phyloP scores from a whole-genome alignment of 1,140 invertebrate genomes.

The Nasonia giraulti region DNA sequence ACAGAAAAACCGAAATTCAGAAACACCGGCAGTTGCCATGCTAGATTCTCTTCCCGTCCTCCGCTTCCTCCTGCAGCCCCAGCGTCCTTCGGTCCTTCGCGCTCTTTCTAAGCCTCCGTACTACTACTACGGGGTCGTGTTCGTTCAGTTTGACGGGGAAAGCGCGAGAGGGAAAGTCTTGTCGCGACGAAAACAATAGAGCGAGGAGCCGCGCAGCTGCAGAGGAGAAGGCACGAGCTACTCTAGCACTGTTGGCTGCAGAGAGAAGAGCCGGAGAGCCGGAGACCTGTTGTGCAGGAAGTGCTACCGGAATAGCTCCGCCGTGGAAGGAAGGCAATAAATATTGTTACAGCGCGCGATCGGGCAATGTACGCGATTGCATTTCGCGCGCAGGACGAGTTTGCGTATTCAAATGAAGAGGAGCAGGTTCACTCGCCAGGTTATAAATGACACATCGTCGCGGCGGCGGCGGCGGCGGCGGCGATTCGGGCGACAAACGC shows the following conservation, averaged over 20 bases:
- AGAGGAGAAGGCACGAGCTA: no score
- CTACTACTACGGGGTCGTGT: background rate
- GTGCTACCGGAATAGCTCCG: background rate
- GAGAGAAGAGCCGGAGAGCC: background rate
- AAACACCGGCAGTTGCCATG: conserved; percentile 73
- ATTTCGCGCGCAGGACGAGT: background rate
- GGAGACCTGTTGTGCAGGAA: conserved; percentile 30
- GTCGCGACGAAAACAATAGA: no score
- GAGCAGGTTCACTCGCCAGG: conserved; percentile 33
- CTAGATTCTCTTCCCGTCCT: conserved; percentile 58
- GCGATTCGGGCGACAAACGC: no score
- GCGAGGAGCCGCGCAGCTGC: no score
- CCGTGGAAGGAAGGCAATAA: background rate
- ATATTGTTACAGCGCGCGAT: background rate
- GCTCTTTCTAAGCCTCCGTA: background rate
- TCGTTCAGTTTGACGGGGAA: no score
- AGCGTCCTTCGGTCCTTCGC: background rate
- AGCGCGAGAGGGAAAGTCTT: no score
- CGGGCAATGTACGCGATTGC: background rate
- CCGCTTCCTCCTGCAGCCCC: background rate
- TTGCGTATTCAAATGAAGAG: conserved; percentile 47
- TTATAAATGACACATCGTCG: no score
- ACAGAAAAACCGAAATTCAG: conserved; percentile 66
- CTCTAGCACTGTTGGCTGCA: background rate
- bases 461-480: no score